Evolutionary conservation across 2,888 invertebrate genomes (phyloP), one percentile per base, ranked within the genome.

Genomic region (Oscheius sp.): DNA sequence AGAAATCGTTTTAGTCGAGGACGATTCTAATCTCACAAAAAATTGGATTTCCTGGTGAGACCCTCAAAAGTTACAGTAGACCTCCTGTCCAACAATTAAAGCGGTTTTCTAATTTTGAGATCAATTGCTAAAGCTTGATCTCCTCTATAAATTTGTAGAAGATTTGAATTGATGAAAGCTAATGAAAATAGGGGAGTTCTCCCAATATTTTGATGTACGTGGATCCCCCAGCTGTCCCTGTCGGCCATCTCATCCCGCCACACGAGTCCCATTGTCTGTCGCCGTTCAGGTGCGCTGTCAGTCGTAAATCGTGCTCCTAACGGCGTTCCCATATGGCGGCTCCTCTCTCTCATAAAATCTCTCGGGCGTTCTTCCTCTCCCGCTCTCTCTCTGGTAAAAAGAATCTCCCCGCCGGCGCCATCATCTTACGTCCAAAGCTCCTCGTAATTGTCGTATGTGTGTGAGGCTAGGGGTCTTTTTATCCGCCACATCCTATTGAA

Each of bases 401-500:
- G n/a, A 20, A 48, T 17, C 23, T 48, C 20, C 20, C 20, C 23
- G 2, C 55, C 17, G 4, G 31, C n/a, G 8, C 27, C 31, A 5
- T n/a, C 53, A 42, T 42, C 42, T 42, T 42, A 42, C 48, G 25
- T 20, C 20, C 48, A 20, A 48, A 15, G 23, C 27, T 25, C 10
- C 37, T 8, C 27, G 45, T 61, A 45, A 61, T 42, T 45, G 61
- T 61, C 55, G 42, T 61, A n/a, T 52, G 39, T 58, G 27, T 42
- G 42, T 23, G 42, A 15, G 55, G 12, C 53, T 53, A 31, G 34
- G 42, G 42, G 27, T 27, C 61, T 61, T 61, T 61, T 61, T 61
- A 45, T 61, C 61, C 27, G 61, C 61, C 45, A 29, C 55, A 55
- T 61, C 61, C 61, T 61, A 61, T 61, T 61, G 61, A 61, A 61